Conservation (phyloP, 2,797 vertebrate genomes). For the Danio jaintianensis region DNA sequence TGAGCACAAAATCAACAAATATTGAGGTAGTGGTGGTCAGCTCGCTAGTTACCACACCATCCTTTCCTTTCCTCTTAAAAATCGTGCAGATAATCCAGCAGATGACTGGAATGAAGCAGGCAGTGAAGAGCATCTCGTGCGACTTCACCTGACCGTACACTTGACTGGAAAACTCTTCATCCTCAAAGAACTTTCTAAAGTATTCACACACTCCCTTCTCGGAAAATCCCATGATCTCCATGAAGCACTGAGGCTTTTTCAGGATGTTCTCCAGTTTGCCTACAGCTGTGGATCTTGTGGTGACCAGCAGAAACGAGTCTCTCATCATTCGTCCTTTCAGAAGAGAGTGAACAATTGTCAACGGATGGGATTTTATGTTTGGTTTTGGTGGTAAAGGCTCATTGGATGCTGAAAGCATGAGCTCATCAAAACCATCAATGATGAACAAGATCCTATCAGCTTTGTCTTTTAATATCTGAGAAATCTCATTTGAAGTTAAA, state of each 20-base stretch:
- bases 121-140: conserved; percentile 42
- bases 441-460: conserved; percentile 42
- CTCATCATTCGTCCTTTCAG: conserved; percentile 43
- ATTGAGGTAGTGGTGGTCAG: conserved; percentile 44
- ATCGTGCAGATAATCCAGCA: conserved; percentile 52
- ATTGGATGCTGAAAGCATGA: background rate
- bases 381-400: conserved; percentile 6
- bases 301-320: conserved; percentile 43
- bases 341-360: conserved; percentile 36
- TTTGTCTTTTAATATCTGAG: conserved; percentile 24
- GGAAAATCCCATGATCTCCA: conserved; percentile 51
- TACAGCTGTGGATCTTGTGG: conserved; percentile 36
- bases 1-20: conserved; percentile 50
- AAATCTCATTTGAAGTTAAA: conserved; percentile 37
- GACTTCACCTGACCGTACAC: conserved; percentile 35
- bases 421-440: conserved; percentile 53
- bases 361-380: conserved; percentile 1
- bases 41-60: conserved; percentile 1
- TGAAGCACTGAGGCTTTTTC: conserved; percentile 46
- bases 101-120: conserved; percentile 51
- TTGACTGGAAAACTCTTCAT: conserved; percentile 21
- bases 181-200: conserved; percentile 31
- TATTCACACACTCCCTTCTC: conserved; percentile 43
- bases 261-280: conserved; percentile 37
- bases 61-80: conserved; percentile 33